Conservation (phyloP, 2,797 vertebrate species). For the Lepus oiostolus region DNA sequence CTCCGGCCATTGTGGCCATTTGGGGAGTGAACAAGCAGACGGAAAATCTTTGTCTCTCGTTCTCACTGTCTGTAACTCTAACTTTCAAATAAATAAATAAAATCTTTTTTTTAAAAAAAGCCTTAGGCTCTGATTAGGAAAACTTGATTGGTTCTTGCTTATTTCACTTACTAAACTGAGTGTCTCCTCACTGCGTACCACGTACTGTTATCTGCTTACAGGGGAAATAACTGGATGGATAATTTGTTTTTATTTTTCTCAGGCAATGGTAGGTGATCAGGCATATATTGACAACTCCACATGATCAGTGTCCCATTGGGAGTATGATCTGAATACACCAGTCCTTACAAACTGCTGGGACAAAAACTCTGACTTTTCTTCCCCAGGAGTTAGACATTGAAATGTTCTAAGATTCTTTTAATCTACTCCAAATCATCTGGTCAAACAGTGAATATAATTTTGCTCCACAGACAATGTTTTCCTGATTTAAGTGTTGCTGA, state of each 20-base stretch:
- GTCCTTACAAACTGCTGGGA: not conserved
- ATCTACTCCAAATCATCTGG: constrained; percentile 24
- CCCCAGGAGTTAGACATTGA: not conserved
- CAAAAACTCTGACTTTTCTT: not conserved
- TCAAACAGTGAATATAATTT: not conserved
- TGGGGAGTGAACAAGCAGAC: too few relatives aligned
- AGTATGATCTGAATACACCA: not conserved
- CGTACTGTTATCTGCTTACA: not conserved
- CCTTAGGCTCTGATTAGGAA: not conserved
- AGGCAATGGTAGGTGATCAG: not conserved
- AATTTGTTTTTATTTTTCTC: constrained; percentile 14
- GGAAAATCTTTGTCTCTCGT: too few relatives aligned
- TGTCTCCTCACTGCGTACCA: not conserved
- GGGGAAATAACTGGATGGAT: not conserved
- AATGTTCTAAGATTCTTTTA: not conserved
- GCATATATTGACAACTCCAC: not conserved
- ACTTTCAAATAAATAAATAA: too few relatives aligned
- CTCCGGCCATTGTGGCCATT: too few relatives aligned
- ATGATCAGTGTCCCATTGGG: not conserved
- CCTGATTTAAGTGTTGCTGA: constrained; percentile 27
- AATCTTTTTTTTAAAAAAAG: too few relatives aligned
- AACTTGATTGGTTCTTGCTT: not conserved
- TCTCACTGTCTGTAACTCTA: too few relatives aligned
- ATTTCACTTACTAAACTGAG: too few relatives aligned
- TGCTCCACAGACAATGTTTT: constrained; percentile 45